Percentiles rank a stretch among this genome's conserved stretches.
phyloP scores from a whole-genome alignment of 2,113 vertebrate genomes.

The Sorex araneus region DNA sequence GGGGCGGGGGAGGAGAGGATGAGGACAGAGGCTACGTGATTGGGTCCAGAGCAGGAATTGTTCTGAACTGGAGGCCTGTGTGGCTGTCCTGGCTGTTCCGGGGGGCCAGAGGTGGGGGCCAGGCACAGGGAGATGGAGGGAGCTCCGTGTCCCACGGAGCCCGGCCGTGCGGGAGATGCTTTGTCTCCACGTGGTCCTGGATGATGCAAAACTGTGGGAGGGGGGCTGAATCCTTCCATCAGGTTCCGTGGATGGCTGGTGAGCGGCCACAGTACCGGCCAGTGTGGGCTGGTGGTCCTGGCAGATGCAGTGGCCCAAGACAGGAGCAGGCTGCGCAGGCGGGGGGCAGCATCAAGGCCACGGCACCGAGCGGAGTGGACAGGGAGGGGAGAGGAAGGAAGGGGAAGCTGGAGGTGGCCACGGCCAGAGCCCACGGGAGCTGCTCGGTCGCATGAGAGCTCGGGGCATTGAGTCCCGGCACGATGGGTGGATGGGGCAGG shows the following conservation, averaged over 20 bases:
- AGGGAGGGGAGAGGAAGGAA: not conserved
- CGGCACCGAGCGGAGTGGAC: not conserved
- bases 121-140: rapidly evolving
- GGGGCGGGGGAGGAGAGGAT: no score
- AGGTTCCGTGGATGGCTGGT: no score
- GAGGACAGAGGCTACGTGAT: not conserved
- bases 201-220: not conserved
- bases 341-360: not conserved
- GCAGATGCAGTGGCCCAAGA: not conserved
- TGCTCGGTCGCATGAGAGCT: not conserved
- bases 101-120: not conserved
- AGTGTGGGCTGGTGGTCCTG: not conserved
- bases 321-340: rapidly evolving
- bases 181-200: not conserved
- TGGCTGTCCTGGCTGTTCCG: no score
- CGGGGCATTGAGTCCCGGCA: not conserved
- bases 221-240: no score
- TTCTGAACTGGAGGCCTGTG: not conserved
- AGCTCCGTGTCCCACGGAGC: not conserved
- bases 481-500: not conserved
- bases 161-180: not conserved
- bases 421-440: not conserved
- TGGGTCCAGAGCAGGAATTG: not conserved
- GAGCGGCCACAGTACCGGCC: not conserved
- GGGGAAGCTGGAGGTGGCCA: not conserved